A percentile compares a stretch with the other conserved stretches of the same genome.
These are phyloP conservation scores for Megamerina dolium DNA, from an alignment of 2,888 invertebrate species.

Conservation along the genomic window DNA sequence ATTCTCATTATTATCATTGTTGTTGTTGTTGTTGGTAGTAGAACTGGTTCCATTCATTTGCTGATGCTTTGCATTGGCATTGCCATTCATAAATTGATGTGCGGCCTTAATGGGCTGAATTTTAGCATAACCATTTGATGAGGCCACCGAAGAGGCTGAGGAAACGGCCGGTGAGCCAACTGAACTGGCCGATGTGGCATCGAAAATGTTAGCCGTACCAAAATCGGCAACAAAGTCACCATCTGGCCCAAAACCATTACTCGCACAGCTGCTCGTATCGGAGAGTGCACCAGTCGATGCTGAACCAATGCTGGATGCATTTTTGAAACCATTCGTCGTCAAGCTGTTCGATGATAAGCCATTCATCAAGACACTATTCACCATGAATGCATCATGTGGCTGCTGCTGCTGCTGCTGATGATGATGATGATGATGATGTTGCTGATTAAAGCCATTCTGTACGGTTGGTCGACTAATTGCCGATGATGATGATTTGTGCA, in stretches of 20 bases:
- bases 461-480: constrained; percentile 45
- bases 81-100: constrained; percentile 14
- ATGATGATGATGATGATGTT: constrained; percentile 24
- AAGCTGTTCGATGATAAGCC: constrained; percentile 39
- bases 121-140: constrained; percentile 44
- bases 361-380: constrained; percentile 17
- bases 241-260: constrained; percentile 46
- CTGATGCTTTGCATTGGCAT: constrained; percentile 4
- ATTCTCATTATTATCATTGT: constrained; percentile 46
- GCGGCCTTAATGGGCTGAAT: constrained; percentile 35
- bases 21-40: constrained; percentile 14
- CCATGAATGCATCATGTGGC: constrained; percentile 21
- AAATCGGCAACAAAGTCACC: constrained; percentile 65
- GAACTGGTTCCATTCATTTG: constrained; percentile 9
- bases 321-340: constrained; percentile 25
- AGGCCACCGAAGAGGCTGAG: constrained; percentile 24
- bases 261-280: constrained; percentile 43
- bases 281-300: constrained; percentile 39
- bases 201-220: constrained; percentile 65
- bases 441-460: constrained; percentile 33
- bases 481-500: constrained; percentile 35
- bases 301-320: constrained; percentile 30
- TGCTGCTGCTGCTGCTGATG: constrained; percentile 14
- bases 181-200: constrained; percentile 51
- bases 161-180: constrained; percentile 35